Evolutionary conservation across 2,797 vertebrate species (phyloP), one percentile per base, ranked within the genome.

Genomic region (Phrynocephalus vlangalii): DNA sequence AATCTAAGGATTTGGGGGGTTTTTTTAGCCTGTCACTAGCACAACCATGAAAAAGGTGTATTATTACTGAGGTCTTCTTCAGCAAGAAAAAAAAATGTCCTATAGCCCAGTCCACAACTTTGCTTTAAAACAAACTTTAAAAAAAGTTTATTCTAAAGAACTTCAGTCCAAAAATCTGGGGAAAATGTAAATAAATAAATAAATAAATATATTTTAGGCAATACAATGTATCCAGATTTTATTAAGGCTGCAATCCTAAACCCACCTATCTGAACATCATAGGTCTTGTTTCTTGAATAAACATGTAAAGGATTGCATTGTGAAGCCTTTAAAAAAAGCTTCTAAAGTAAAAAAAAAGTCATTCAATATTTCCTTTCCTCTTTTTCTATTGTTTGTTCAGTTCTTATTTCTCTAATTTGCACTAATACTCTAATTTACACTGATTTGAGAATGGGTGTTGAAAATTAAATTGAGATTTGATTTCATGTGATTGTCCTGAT

Each of bases 111-210:
- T 90, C 88, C 80, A 91, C 86, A 84, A 76, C 84, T 93, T 92
- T 16, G 1, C 86, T 94, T 67, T 95, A 95, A 96, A 95, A 94
- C 95, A 95, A 94, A 87, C 86, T 60, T 52, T 44, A 91, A 91
- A 92, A 89, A 90, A 38, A 28, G 4, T 81, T 86, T 89, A 92
- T 81, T 86, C 84, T 92, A 95, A 95, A 94, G 95, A 94, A 93
- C 89, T 85, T 9, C 78, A 60, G 60, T 85, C 75, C 79, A 93
- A 88, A 83, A 81, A 89, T 28, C 71, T 77, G 85, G 76, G 91
- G 33, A 94, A 88, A 94, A 33, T 75, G 71, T 84, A 92, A 89
- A 93, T 70, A 77, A 48, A 75, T 84, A 92, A 89, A 93, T 70
- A 77, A 48, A 75, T 83, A 93, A 95, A 94, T 90, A 0, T 92